Base-by-base conservation (phyloP, 2,888 invertebrate genomes). In the Mamestra brassicae region DNA sequence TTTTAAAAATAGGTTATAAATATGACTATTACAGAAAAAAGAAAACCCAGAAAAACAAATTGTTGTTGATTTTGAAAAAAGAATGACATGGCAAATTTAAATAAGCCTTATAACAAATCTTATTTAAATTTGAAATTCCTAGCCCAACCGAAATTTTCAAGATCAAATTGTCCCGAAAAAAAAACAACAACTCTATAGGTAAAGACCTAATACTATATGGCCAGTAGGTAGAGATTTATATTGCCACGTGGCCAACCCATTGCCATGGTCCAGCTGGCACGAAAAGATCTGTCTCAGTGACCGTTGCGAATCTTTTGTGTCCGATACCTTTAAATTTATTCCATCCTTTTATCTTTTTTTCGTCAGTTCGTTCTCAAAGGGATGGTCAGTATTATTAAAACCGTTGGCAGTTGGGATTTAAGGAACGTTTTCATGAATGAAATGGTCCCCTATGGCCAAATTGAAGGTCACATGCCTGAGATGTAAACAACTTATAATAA, bases 241-340 rank as follows among this genome's bases (percentile, higher is more conserved):
- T 65, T 42, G n/a, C 63, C 66, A 77, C 76, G 70, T 74, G 71
- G 45, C 55, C 17, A 10, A 17, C 8, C 36, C 54, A 3, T 15
- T 61, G 15, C 13, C 3, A 26, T 5, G 55, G 54, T 52, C 57
- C 71, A 63, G 11, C 64, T 75, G 71, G 62, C 62, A 52, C 38
- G 55, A 72, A 64, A 72, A 74, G 11, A 76, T 57, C 38, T 15
- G n/a, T 55, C 17, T 26, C 61, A 47, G 26, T 60, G n/a, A 65
- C 76, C 66, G 75, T 79, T 79, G 65, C 47, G 5, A 55, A 68
- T 65, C 45, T 69, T 70, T 84, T 78, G 66, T 70, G 42, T 7
- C 26, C 26, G 47, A 45, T 34, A 17, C 52, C 6, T 65, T 67
- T 67, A 26, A 5, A 45, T 76, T 57, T 17, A 38, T 64, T 38